Evolutionary conservation across 2,888 invertebrate species (phyloP), one percentile per base, ranked within the genome.

Genomic region (Panopea generosa): DNA sequence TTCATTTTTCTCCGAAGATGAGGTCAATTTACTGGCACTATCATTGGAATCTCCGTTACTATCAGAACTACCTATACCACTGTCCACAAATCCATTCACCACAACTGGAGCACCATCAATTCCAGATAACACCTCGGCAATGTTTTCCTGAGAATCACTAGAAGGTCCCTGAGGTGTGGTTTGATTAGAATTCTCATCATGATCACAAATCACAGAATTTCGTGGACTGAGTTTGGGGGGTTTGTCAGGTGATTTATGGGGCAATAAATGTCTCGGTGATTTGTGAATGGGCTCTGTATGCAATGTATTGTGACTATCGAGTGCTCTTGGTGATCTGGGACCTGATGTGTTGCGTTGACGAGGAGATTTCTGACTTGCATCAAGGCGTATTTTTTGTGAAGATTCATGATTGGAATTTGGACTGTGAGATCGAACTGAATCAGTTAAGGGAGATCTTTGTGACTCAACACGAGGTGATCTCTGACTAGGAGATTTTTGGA

Each of bases 31-130:
- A 45, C 87, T 87, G 52, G 86, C 76, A 68, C 89, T 87, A 74
- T 90, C 90, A 52, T 86, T 77, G 11, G 90, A 90, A 53, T 90
- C 90, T 47, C 88, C 89, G 79, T 87, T 90, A 71, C 87, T 89
- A 18, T 88, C 77, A n/a, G 88, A 87, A 65, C 88, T 89, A 26
- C 90, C 87, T 7, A 88, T 57, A 47, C 90, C 90, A 83, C 90
- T 90, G 69, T 90, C 90, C 24, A 83, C 73, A 55, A 74, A 81
- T 47, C 53, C 72, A 26, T 70, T 60, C 27, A 68, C 53, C 14
- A 70, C 60, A 1, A 45, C 20, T 4, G 45, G 56, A 18, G 50
- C 53, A 62, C 49, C 33, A 14, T 33, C 66, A 29, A 20, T 60
- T 26, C 29, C 47, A 7, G 20, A 18, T 18, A 60, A 26, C 22